These are phyloP conservation scores for Cephus sareptanus DNA, from an alignment of 2,888 invertebrate genomes.

Conservation along the genomic window DNA sequence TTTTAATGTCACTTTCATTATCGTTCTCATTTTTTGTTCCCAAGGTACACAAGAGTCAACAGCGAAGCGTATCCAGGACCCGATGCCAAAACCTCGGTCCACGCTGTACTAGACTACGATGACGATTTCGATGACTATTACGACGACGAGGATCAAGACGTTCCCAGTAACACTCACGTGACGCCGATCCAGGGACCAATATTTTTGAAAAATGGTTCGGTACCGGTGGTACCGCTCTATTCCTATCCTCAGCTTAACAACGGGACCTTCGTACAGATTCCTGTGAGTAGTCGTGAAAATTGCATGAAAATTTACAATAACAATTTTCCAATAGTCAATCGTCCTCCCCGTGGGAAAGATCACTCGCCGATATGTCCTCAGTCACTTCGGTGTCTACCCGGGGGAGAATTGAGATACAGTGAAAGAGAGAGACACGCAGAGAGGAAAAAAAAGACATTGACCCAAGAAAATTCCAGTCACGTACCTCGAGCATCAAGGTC, in stretches of 20 bases:
- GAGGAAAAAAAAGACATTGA: not conserved
- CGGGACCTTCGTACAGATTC: conserved; percentile 89
- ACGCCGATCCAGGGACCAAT: conserved; percentile 92
- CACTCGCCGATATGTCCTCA: not conserved
- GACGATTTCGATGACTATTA: conserved; percentile 73
- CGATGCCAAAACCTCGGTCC: conserved; percentile 72
- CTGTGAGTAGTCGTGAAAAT: conserved; percentile 73
- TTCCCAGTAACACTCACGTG: conserved; percentile 71
- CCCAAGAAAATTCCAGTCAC: conserved; percentile 4
- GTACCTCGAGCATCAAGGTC: conserved; percentile 2
- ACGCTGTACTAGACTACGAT: conserved; percentile 78
- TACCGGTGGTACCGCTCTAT: conserved; percentile 88
- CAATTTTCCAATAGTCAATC: not conserved
- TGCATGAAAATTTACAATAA: not conserved
- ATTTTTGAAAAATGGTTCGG: conserved; percentile 83
- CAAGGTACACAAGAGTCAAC: conserved; percentile 61
- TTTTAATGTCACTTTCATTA: not conserved
- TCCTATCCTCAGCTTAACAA: conserved; percentile 88
- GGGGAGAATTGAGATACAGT: conserved; percentile 4
- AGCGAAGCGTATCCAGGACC: conserved; percentile 49
- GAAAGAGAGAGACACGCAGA: not conserved
- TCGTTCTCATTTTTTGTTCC: not conserved
- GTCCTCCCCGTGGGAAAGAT: not conserved
- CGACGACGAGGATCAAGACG: conserved; percentile 66
- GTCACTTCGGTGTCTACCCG: not conserved